phyloP scores from a whole-genome alignment of 2,888 invertebrate genomes.

The Eupithecia dodoneata region DNA sequence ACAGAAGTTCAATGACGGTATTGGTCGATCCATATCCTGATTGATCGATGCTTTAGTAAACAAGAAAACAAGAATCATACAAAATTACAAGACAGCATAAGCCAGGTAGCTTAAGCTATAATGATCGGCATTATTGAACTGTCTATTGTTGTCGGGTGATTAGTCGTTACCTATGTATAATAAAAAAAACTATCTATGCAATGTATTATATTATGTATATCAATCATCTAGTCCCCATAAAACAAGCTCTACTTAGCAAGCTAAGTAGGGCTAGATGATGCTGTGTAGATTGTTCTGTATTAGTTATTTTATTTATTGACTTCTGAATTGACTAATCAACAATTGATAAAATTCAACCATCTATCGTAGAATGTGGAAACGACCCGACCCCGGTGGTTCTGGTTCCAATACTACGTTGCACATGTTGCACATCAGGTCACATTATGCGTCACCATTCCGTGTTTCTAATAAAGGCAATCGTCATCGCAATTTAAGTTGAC shows the following conservation, averaged over 20 bases:
- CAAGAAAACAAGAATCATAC: not conserved
- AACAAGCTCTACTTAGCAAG: no score
- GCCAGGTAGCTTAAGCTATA: not conserved
- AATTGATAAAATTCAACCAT: not conserved
- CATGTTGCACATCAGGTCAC: not conserved
- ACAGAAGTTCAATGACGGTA: not conserved
- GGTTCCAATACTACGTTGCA: not conserved
- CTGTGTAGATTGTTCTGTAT: no score
- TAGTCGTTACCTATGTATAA: no score
- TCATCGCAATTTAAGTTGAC: slow-evolving; percentile 5
- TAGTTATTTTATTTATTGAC: not conserved
- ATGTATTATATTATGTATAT: no score
- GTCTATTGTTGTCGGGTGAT: not conserved
- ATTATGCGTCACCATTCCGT: not conserved
- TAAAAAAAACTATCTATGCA: no score
- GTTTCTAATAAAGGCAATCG: slow-evolving; percentile 1
- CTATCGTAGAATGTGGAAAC: not conserved
- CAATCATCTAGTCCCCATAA: no score
- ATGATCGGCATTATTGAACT: not conserved
- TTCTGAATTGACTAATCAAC: not conserved
- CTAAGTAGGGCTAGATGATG: no score
- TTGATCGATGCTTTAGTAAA: not conserved
- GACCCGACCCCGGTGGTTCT: not conserved
- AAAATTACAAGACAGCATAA: not conserved
- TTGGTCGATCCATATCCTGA: not conserved